These are phyloP conservation scores for Protosalanx chinensis DNA, from an alignment of 2,797 vertebrate species.

Conservation along the genomic window DNA sequence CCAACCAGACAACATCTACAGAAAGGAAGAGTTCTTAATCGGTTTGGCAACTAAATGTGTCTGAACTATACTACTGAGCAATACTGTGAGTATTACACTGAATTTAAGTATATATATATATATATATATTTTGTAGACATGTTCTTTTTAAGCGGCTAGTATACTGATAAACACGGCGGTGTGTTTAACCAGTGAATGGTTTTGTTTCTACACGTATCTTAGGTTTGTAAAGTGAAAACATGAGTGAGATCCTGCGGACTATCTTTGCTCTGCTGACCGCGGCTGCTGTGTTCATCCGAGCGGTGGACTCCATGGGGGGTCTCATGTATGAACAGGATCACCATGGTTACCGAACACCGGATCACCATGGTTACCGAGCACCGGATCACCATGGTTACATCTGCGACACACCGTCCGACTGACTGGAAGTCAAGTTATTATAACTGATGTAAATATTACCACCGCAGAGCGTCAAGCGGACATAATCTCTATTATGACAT, in stretches of 20 bases:
- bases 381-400: constrained; percentile 37
- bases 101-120: too few relatives aligned
- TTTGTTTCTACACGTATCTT: background rate
- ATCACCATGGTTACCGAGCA: background rate
- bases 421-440: background rate
- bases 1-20: too few relatives aligned
- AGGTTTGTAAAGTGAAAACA: constrained; percentile 10
- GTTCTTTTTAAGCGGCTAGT: background rate
- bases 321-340: constrained; percentile 60
- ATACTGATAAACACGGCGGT: background rate
- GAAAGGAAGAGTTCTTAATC: too few relatives aligned
- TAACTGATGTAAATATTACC: too few relatives aligned
- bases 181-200: background rate
- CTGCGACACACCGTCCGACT: background rate
- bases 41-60: too few relatives aligned
- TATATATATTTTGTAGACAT: too few relatives aligned
- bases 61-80: too few relatives aligned
- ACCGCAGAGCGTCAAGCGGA: too few relatives aligned
- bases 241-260: constrained; percentile 52
- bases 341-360: constrained; percentile 3
- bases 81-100: too few relatives aligned
- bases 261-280: constrained; percentile 53
- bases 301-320: constrained; percentile 64
- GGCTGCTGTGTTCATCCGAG: constrained; percentile 44
- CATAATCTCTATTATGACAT: too few relatives aligned